phyloP scores from a whole-genome alignment of 2,888 invertebrate species.

The Tuta absoluta region DNA sequence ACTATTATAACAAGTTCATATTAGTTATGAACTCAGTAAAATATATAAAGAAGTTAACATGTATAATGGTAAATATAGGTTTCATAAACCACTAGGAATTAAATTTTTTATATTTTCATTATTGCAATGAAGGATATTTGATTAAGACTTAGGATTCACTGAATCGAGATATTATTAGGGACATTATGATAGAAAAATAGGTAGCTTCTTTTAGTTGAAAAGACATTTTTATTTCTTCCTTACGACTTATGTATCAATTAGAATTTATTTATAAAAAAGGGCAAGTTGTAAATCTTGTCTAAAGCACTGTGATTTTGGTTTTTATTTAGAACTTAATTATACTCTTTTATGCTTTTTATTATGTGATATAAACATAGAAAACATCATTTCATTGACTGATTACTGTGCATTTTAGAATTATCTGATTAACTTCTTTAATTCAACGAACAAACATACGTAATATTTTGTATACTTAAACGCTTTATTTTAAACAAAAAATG shows the following conservation, averaged over 20 bases:
- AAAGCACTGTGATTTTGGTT: constrained; percentile 79
- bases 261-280: constrained; percentile 74
- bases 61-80: constrained; percentile 75
- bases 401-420: constrained; percentile 58
- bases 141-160: constrained; percentile 65
- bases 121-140: constrained; percentile 75
- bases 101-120: constrained; percentile 78
- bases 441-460: constrained; percentile 16
- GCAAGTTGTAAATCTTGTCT: constrained; percentile 75
- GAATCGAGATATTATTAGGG: constrained; percentile 58
- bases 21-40: constrained; percentile 59
- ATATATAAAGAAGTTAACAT: constrained; percentile 75
- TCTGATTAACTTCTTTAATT: constrained; percentile 14
- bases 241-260: constrained; percentile 62
- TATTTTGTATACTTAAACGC: constrained; percentile 8
- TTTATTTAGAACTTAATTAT: constrained; percentile 73
- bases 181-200: constrained; percentile 66
- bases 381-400: constrained; percentile 62
- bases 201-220: constrained; percentile 71
- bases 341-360: constrained; percentile 68
- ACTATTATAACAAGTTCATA: constrained; percentile 50
- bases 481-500: constrained; percentile 4
- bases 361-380: constrained; percentile 71
- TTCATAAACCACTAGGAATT: constrained; percentile 78
- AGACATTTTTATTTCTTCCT: constrained; percentile 67